phyloP scores from a whole-genome alignment of 2,888 invertebrate genomes.

The Cosmorhoe ocellata region DNA sequence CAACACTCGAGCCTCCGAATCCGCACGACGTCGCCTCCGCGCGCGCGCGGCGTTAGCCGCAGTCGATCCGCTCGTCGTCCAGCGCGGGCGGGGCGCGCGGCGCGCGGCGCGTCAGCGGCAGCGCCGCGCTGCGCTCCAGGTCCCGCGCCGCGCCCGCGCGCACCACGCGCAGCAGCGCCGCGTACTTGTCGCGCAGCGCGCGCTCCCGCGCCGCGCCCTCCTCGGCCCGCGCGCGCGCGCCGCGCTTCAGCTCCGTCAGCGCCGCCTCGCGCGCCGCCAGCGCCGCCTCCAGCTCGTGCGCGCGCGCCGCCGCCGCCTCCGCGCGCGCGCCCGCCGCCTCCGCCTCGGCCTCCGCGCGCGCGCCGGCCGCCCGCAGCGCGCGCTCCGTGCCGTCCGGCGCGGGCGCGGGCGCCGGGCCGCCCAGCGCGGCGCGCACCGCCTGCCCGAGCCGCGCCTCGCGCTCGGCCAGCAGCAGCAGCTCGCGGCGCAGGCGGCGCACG shows the following conservation, averaged over 20 bases:
- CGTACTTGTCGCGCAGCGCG: conserved; percentile 83
- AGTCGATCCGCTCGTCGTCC: conserved; percentile 1
- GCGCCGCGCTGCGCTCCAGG: conserved; percentile 71
- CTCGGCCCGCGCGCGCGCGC: conserved; percentile 73
- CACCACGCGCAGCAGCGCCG: conserved; percentile 80
- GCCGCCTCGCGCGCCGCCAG: conserved; percentile 61
- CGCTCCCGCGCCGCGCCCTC: conserved; percentile 83
- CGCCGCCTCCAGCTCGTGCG: conserved; percentile 70
- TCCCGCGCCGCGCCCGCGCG: conserved; percentile 79
- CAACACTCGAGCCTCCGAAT: too few relatives aligned
- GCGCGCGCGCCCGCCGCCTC: conserved; percentile 73
- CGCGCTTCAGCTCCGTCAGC: conserved; percentile 39
- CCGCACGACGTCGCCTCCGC: too few relatives aligned
- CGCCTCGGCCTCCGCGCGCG: conserved; percentile 70
- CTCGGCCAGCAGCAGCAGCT: conserved; percentile 69
- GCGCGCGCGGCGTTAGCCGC: neutral
- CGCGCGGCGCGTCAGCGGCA: conserved; percentile 51
- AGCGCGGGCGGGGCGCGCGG: conserved; percentile 46
- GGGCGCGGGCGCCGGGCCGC: conserved; percentile 28
- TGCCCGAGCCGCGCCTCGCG: conserved; percentile 60
- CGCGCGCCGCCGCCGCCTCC: conserved; percentile 64
- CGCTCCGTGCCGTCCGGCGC: conserved; percentile 36
- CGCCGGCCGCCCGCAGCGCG: conserved; percentile 50
- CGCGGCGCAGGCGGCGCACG: conserved; percentile 69
- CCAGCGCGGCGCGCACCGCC: conserved; percentile 36